phyloP scores from a whole-genome alignment of 2,888 invertebrate genomes.

The Leptogaster cylindrica region DNA sequence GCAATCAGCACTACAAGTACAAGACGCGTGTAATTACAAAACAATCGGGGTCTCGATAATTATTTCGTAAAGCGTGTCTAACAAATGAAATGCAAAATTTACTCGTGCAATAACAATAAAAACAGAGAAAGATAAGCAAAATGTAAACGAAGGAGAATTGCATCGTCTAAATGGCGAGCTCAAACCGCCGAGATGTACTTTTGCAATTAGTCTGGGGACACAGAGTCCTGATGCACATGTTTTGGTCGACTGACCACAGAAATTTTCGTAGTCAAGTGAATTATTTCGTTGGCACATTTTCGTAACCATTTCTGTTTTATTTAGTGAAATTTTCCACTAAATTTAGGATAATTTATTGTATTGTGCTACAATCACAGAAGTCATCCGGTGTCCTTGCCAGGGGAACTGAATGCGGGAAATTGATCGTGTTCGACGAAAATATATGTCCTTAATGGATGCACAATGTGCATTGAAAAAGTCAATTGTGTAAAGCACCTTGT shows the following conservation, averaged over 20 bases:
- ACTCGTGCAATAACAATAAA: background rate
- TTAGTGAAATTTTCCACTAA: conserved; percentile 37
- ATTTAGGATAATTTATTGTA: conserved; percentile 36
- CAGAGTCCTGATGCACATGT: conserved; percentile 29
- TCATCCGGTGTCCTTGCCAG: conserved; percentile 18
- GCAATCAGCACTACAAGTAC: too few relatives aligned
- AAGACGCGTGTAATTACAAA: background rate
- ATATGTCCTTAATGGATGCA: conserved; percentile 8
- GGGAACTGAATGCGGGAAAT: conserved; percentile 28
- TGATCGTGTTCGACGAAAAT: conserved; percentile 20
- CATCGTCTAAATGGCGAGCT: background rate
- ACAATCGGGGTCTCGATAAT: background rate
- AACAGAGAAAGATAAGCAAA: conserved; percentile 28
- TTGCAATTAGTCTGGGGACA: conserved; percentile 36
- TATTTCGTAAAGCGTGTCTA: conserved; percentile 1
- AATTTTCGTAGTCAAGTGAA: conserved; percentile 28
- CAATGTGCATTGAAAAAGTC: background rate
- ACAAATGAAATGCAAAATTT: conserved; percentile 6
- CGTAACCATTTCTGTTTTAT: conserved; percentile 25
- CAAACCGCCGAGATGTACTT: conserved; percentile 23
- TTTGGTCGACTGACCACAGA: conserved; percentile 33
- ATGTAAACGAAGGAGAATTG: conserved; percentile 2
- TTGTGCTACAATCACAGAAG: conserved; percentile 17
- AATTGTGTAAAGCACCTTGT: background rate
- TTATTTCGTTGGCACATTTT: conserved; percentile 36